Percentiles rank a stretch among this genome's conserved stretches.
Conservation (phyloP, 64 coral and sea anemone species). For the Dendronephthya gigantea region DNA sequence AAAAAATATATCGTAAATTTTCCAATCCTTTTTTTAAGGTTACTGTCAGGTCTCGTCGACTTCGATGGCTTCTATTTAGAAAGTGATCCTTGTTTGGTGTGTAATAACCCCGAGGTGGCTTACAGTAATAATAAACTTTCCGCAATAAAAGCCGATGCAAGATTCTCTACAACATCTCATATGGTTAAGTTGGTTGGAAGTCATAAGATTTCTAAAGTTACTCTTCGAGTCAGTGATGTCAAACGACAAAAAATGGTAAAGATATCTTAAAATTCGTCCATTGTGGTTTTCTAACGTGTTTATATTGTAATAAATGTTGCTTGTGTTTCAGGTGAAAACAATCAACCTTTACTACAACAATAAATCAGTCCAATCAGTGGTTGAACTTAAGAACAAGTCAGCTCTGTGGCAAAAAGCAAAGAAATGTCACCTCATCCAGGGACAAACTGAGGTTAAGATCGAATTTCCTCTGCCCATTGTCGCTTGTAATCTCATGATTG, state of each 20-base stretch:
- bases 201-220: conserved; percentile 89
- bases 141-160: conserved; percentile 80
- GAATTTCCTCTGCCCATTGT: conserved; percentile 94
- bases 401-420: conserved; percentile 94
- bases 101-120: conserved; percentile 94
- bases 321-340: conserved; percentile 52
- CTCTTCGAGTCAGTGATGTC: conserved; percentile 78
- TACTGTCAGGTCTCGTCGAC: conserved; percentile 89
- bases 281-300: no score
- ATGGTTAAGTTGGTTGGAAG: conserved; percentile 88
- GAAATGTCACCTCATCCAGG: conserved; percentile 90
- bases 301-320: no score
- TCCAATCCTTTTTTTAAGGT: conserved; percentile 32
- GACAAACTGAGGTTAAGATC: conserved; percentile 96
- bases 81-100: conserved; percentile 96
- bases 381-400: conserved; percentile 98
- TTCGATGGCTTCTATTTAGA: conserved; percentile 98
- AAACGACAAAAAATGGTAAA: conserved; percentile 98
- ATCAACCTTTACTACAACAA: conserved; percentile 99
- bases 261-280: no score
- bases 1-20: no score
- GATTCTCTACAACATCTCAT: conserved; percentile 90
- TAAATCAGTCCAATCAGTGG: conserved; percentile 79
- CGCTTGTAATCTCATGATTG: conserved; percentile 96
- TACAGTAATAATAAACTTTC: conserved; percentile 84